phyloP scores from a whole-genome alignment of 1,140 invertebrate genomes.

The Heterodera schachtii region DNA sequence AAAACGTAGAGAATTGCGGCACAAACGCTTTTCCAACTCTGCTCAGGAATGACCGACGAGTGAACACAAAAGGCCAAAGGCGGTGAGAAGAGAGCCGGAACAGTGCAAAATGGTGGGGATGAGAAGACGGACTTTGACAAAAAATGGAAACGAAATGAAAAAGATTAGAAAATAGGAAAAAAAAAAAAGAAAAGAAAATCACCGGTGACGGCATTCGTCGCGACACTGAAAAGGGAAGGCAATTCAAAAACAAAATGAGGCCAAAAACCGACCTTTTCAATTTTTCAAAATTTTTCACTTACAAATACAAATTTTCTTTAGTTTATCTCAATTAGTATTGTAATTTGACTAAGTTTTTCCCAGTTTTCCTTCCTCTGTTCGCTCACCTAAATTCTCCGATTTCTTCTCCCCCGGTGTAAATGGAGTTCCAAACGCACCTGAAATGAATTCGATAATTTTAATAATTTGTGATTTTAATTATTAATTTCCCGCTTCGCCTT shows the following conservation, averaged over 20 bases:
- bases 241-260: neutral
- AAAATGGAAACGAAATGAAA: neutral
- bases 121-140: conserved; percentile 21
- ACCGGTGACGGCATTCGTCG: conserved; percentile 39
- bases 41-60: conserved; percentile 34
- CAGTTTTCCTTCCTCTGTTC: no score
- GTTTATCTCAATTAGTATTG: no score
- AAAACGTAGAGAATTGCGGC: conserved; percentile 41
- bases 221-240: conserved; percentile 25
- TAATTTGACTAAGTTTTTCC: no score
- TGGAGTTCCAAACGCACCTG: conserved; percentile 38
- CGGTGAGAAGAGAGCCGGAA: conserved; percentile 31
- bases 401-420: conserved; percentile 35
- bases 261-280: neutral
- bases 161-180: neutral
- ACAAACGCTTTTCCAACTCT: conserved; percentile 24
- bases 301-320: no score
- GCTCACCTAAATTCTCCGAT: conserved; percentile 34
- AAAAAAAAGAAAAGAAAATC: neutral
- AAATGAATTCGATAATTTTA: no score
- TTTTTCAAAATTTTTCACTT: no score
- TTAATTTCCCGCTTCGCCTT: no score
- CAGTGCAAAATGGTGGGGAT: conserved; percentile 34
- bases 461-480: no score
- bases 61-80: conserved; percentile 37